Percentiles rank a stretch among this genome's conserved stretches.
Evolutionary conservation across 2,113 vertebrate species (phyloP).

Genomic region (Dipodomys merriami): DNA sequence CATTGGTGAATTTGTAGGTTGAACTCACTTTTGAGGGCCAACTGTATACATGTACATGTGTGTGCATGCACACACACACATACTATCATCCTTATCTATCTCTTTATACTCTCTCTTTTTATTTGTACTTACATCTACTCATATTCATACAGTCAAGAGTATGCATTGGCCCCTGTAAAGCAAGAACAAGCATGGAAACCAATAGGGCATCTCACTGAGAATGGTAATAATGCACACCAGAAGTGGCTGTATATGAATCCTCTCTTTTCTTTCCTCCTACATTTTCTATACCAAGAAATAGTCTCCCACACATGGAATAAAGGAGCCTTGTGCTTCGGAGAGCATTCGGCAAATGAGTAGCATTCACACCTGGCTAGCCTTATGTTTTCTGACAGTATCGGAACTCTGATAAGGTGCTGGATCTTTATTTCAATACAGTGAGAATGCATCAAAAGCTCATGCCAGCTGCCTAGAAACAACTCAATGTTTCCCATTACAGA

Average conservation of each 20-base stretch:
- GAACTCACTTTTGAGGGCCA: neutral
- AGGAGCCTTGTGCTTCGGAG: neutral
- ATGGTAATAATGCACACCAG: slow-evolving; percentile 11
- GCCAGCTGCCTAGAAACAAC: slow-evolving; percentile 55
- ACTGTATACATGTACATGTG: neutral
- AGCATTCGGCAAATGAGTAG: neutral
- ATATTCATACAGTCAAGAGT: slow-evolving; percentile 16
- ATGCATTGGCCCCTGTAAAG: slow-evolving; percentile 32
- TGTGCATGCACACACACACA: neutral
- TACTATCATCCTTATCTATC: neutral
- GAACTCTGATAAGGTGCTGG: neutral
- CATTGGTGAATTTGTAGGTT: neutral
- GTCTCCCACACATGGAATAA: slow-evolving; percentile 59
- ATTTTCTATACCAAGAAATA: slow-evolving; percentile 55
- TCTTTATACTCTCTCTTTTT: neutral
- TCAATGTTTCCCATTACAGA: slow-evolving; percentile 47
- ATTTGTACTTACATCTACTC: neutral
- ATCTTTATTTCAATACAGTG: slow-evolving; percentile 48
- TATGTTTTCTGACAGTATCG: slow-evolving; percentile 63
- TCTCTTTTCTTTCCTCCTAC: slow-evolving; percentile 1
- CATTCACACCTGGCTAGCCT: slow-evolving; percentile 56
- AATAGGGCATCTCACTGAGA: neutral
- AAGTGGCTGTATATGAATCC: slow-evolving; percentile 4
- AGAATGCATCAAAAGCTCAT: slow-evolving; percentile 65
- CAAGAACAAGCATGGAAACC: neutral